Base-by-base conservation (phyloP, 2,888 invertebrate species). In the Hypercompe scribonia region DNA sequence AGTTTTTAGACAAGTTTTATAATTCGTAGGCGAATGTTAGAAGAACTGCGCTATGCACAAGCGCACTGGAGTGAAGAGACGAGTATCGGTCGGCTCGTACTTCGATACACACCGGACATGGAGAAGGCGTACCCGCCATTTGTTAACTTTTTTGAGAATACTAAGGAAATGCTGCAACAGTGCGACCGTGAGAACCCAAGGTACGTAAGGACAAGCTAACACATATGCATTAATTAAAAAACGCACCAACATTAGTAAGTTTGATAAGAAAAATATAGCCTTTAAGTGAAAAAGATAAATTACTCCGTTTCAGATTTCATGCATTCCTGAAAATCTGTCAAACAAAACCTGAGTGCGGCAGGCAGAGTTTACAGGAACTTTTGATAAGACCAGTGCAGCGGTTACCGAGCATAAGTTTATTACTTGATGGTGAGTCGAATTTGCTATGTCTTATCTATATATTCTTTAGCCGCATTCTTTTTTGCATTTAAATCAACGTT, bases 321-420 rank as follows among this genome's bases (percentile, higher is more conserved):
- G 99, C 99, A 89, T 99, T 99, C 96, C 97, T 99, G 81, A 99
- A 99, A 96, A 99, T 99, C 87, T 98, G 98, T 91, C 98, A 98
- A 95, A 98, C 98, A 61, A 98, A 98, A 92, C 98, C 99, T 13
- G 99, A 99, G 92, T 99, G 99, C 94, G 99, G 99, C 39, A 97
- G 99, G 86, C 99, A 99, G 95, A 98, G 98, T 89, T 96, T 99
- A 87, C 98, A 98, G 92, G 99, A 99, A 93, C 96, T 99, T 84
- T 97, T 99, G 94, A 99, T 99, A 89, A 97, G 99, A 90, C 99
- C 99, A 74, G 99, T 99, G 84, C 99, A 99, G 96, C 97, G 99
- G 90, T 96, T 99, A 92, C 99, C 99, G 86, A 99, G 99, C 95
- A 98, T 99, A 91, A 98, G 98, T 94, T 97, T 99, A 89, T 96